phyloP scores from a whole-genome alignment of 2,797 vertebrate genomes.

The Bothrops alternatus region DNA sequence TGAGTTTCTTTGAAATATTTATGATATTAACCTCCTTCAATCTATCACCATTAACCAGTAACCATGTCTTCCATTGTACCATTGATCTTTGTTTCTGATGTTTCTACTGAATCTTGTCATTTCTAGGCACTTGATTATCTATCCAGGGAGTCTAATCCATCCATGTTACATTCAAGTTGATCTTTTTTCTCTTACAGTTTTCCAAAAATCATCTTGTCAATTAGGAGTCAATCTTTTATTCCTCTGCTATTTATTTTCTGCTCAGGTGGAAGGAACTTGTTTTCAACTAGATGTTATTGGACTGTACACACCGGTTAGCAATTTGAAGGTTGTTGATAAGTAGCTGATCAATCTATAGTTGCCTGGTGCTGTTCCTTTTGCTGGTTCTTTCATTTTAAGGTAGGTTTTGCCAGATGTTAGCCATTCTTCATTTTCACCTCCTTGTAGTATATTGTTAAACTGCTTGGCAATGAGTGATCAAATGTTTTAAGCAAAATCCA shows the following conservation, averaged over 20 bases:
- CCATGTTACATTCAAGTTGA: background rate
- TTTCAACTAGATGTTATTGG: background rate
- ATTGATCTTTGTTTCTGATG: background rate
- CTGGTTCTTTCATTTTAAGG: background rate
- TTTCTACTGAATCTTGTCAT: background rate
- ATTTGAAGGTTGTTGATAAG: background rate
- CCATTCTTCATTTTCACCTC: background rate
- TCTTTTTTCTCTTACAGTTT: background rate
- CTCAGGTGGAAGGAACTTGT: background rate
- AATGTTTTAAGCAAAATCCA: background rate
- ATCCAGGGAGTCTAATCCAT: background rate
- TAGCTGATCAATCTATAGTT: background rate
- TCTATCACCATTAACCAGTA: background rate
- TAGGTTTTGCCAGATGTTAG: background rate
- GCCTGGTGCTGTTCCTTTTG: background rate
- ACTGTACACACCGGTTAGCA: background rate
- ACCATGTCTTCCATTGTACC: background rate
- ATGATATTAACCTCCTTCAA: background rate
- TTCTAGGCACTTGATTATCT: background rate
- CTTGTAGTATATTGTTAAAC: background rate
- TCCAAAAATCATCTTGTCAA: background rate
- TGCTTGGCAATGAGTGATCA: background rate
- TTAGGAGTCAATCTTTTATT: background rate
- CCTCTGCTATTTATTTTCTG: background rate
- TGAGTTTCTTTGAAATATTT: background rate